phyloP scores from a whole-genome alignment of 1,140 invertebrate species.

The Dufourea novaeangliae region DNA sequence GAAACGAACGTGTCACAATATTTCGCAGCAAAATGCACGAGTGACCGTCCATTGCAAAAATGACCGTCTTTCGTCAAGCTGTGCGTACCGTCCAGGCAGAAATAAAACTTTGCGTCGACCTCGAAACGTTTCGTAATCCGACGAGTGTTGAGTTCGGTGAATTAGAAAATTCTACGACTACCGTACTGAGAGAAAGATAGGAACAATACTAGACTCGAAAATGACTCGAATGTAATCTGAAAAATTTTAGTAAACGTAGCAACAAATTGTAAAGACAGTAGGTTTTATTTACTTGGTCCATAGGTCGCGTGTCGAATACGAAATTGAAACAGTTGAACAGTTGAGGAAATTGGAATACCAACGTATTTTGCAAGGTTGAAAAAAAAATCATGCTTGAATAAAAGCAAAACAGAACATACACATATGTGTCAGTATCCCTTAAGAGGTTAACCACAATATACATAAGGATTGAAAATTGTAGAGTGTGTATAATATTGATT shows the following conservation, averaged over 20 bases:
- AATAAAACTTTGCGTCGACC: conserved; percentile 6
- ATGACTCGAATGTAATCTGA: background rate
- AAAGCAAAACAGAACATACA: too few species aligned
- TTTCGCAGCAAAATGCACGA: conserved; percentile 30
- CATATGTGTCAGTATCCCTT: too few species aligned
- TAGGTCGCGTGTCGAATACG: background rate
- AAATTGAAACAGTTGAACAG: background rate
- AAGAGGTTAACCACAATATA: too few species aligned
- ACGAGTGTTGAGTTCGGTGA: background rate
- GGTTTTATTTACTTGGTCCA: background rate
- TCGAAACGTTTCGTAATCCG: background rate
- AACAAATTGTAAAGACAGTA: background rate
- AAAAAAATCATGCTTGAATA: too few species aligned
- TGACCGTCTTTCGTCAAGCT: conserved; percentile 25
- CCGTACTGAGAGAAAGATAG: background rate
- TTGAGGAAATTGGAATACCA: background rate
- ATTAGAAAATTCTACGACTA: background rate
- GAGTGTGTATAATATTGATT: too few species aligned
- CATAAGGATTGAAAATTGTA: too few species aligned
- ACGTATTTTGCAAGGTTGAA: background rate
- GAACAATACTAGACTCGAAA: background rate
- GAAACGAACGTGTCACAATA: conserved; percentile 43
- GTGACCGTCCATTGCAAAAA: conserved; percentile 32
- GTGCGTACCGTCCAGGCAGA: background rate
- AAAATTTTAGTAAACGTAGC: background rate